Evolutionary conservation across 2,888 invertebrate species (phyloP), one percentile per base, ranked within the genome.

Genomic region (Hyppa rectilinea): DNA sequence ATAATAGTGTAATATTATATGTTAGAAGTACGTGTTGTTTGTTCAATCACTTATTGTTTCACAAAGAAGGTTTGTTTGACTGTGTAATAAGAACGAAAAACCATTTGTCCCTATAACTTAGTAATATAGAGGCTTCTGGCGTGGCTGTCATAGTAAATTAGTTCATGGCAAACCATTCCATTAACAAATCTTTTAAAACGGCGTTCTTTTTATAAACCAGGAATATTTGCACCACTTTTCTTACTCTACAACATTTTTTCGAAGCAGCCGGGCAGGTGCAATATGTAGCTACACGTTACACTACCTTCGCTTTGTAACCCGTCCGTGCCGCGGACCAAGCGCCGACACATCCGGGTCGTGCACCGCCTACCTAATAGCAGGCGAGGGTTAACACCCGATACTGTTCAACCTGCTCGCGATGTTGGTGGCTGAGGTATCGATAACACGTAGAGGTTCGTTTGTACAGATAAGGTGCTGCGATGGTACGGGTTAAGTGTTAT

Each of bases 281-380:
- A 31, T 50, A 59, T 38, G 43, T 45, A 60, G 61, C 40, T 77
- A 50, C 34, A 71, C 43, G 26, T 23, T 12, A 43, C 36, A 64
- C 66, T 5, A 23, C 29, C 36, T 47, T 31, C 65, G 63, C 68
- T 81, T 80, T 69, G 71, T 81, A 80, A 74, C 73, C 73, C 64
- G 66, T 67, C 34, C 65, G 75, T 64, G 58, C 55, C 59, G 78
- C 45, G 59, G n/a, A 71, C 66, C 73, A 20, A 70, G 66, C 64
- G 65, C 77, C 63, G 58, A 72, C 63, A 79, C 79, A 73, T 81
- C 81, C 81, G 81, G 81, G 66, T 76, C 80, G 81, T 81, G 81
- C 65, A 53, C 68, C 63, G 72, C 81, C 63, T 76, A 43, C 31
- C 68, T 72, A 71, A 72, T 68, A 45, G 70, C 71, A 31, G 66